Base-by-base conservation (phyloP, 2,113 vertebrate species). In the Genyomyrus donnyi region DNA sequence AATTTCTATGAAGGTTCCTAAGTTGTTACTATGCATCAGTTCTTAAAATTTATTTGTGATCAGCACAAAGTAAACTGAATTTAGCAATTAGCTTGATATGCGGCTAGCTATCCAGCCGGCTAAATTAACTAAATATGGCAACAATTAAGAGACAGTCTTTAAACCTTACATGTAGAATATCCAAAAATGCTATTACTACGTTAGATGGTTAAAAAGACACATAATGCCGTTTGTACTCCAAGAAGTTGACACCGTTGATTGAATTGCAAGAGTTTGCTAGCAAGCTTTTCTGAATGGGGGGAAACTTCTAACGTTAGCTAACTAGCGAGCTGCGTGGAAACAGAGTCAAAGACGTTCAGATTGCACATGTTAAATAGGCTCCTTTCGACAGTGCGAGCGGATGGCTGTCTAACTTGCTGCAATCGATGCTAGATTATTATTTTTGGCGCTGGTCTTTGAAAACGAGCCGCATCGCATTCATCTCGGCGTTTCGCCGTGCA, bases 401-500 rank as follows among this genome's bases (percentile, higher is more conserved):
- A 39, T 10, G 17, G 53, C 70, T 89, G n/a, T 21, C 50, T 53
- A 89, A 58, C 53, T 89, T 46, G 35, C 85, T 53, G 6, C 11
- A 2, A n/a, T 50, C 56, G 13, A 35, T 66, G 74, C 74, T 80
- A 74, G 35, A 19, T 52, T 42, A 31, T 70, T 27, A 88, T 52
- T 42, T 88, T 87, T 74, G 84, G 89, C 89, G 89, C 46, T 48
- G 58, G 83, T 85, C 9, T 46, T 24, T 52, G 0, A 27, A 3
- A 19, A 70, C 3, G 2, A 66, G n/a, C 62, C 9, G 10, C 77
- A 50, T 85, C 52, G 35, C 83, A 77, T 88, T 84, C 27, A 74
- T 49, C 50, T 24, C 88, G 53, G 45, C 9, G 3, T 39, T 58
- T 88, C 52, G 92, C 92, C 93, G 92, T 91, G n/a, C 66, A 90